Evolutionary conservation across 2,797 vertebrate genomes (phyloP).

Genomic region (Sardinella longiceps): DNA sequence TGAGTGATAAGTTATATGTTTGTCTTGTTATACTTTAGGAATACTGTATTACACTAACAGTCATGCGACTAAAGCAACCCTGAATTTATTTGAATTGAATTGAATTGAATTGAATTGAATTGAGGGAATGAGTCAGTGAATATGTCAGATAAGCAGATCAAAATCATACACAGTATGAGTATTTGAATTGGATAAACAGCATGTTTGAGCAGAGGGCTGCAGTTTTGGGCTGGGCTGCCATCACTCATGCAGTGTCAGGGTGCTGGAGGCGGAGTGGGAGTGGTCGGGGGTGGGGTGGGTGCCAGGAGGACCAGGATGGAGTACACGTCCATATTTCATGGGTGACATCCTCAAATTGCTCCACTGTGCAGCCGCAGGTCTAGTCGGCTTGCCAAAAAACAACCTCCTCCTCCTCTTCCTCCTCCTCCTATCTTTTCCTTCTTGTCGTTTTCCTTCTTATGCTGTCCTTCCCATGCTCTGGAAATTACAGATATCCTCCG

Average conservation of each 20-base stretch:
- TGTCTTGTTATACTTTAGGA: no score
- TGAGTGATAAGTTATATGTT: no score
- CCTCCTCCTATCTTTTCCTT: background rate
- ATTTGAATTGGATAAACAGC: background rate
- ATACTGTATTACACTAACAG: no score
- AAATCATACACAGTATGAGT: background rate
- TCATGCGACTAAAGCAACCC: no score
- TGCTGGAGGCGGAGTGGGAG: background rate
- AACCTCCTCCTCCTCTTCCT: no score
- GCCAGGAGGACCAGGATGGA: background rate
- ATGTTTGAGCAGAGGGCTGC: background rate
- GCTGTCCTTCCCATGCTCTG: background rate
- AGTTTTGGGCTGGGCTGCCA: background rate
- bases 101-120: no score
- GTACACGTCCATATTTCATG: conserved; percentile 3
- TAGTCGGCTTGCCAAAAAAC: no score
- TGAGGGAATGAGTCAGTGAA: no score
- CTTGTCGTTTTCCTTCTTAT: background rate
- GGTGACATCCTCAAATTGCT: background rate
- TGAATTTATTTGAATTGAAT: no score
- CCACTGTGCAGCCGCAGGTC: no score
- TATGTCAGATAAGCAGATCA: background rate
- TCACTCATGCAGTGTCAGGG: background rate
- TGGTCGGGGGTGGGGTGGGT: background rate
- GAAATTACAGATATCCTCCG: background rate